Conservation (phyloP, 2,797 vertebrate species). For the Pristis pectinata region DNA sequence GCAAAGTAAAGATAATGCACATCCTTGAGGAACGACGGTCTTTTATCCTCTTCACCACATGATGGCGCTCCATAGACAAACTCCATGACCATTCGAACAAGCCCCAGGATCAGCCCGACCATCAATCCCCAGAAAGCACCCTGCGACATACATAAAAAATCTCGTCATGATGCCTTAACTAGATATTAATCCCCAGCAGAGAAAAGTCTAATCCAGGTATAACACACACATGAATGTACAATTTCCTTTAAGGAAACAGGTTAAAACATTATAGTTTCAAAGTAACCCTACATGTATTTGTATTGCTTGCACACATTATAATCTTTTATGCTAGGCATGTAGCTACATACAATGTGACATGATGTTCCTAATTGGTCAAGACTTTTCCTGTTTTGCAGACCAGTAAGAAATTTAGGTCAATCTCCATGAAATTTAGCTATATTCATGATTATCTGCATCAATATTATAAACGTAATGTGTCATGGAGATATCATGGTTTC, state of each 20-base stretch:
- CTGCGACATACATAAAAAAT: slow-evolving; percentile 50
- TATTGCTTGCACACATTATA: not conserved
- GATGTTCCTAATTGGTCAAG: not conserved
- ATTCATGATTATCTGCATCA: not conserved
- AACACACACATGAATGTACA: not conserved
- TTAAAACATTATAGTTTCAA: not conserved
- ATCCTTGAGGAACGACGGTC: slow-evolving; percentile 70
- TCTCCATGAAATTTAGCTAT: not conserved
- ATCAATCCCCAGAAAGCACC: slow-evolving; percentile 94
- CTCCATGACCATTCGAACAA: slow-evolving; percentile 76
- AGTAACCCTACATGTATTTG: not conserved
- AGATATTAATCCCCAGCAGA: not conserved
- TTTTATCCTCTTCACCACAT: slow-evolving; percentile 73
- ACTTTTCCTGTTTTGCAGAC: not conserved
- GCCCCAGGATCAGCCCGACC: slow-evolving; percentile 67
- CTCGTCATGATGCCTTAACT: not conserved
- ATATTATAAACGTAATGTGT: not conserved
- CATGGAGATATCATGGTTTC: not conserved
- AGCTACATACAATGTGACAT: not conserved
- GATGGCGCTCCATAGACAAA: slow-evolving; percentile 65
- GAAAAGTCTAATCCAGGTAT: not conserved
- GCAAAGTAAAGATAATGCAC: slow-evolving; percentile 95
- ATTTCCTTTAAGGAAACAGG: not conserved
- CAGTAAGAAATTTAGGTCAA: not conserved
- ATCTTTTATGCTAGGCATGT: not conserved